Evolutionary conservation across 2,797 vertebrate species (phyloP).

Genomic region (Acanthurus leucopareius): DNA sequence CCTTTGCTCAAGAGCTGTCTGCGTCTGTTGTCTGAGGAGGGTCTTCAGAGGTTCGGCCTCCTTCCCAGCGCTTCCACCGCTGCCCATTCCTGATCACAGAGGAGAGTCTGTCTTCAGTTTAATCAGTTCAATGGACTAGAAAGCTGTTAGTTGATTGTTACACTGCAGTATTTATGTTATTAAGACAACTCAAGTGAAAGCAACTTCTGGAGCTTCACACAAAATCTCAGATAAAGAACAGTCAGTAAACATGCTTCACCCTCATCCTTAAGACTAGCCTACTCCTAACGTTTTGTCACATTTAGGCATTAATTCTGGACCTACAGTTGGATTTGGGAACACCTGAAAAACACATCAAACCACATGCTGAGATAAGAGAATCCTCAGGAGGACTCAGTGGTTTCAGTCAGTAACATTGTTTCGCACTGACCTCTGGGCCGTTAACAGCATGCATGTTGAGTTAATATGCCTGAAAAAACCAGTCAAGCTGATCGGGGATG

Average conservation of each 20-base stretch:
- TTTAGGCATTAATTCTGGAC: neutral
- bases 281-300: conserved; percentile 14
- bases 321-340: neutral
- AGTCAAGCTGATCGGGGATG: conserved; percentile 11
- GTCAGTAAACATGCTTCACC: conserved; percentile 5
- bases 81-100: conserved; percentile 94
- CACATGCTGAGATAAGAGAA: conserved; percentile 42
- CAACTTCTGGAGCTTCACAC: conserved; percentile 9
- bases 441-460: conserved; percentile 39
- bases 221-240: conserved; percentile 13
- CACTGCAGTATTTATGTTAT: conserved; percentile 8
- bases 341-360: conserved; percentile 29
- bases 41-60: conserved; percentile 97
- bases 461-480: conserved; percentile 32
- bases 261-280: conserved; percentile 11
- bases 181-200: conserved; percentile 17
- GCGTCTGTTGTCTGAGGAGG: conserved; percentile 97
- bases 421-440: conserved; percentile 16
- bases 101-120: conserved; percentile 53
- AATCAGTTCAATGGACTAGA: conserved; percentile 5
- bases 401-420: conserved; percentile 16
- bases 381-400: neutral
- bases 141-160: conserved; percentile 12
- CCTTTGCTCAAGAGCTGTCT: conserved; percentile 96
- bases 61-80: conserved; percentile 96